Evolutionary conservation across 2,888 invertebrate species (phyloP).

Genomic region (Ormyrus nitidulus): DNA sequence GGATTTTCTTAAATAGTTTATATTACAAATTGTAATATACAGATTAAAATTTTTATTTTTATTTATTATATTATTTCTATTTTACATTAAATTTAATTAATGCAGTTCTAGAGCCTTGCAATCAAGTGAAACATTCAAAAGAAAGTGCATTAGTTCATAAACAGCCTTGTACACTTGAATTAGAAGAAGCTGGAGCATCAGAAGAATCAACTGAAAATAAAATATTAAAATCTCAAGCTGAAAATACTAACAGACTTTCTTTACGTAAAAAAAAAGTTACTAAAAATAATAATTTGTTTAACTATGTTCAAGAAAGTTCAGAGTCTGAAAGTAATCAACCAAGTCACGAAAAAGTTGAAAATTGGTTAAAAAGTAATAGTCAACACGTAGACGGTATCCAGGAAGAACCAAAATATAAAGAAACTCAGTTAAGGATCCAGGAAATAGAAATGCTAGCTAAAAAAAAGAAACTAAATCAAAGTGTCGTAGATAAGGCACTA

Average conservation of each 20-base stretch:
- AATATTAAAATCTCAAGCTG: conserved; percentile 11
- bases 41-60: neutral
- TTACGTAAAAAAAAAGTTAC: conserved; percentile 1
- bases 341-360: conserved; percentile 48
- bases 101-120: conserved; percentile 24
- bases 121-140: conserved; percentile 40
- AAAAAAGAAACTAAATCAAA: conserved; percentile 38
- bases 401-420: conserved; percentile 32
- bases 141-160: conserved; percentile 21
- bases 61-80: neutral
- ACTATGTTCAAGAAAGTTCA: conserved; percentile 23
- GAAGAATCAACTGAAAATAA: neutral
- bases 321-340: conserved; percentile 11
- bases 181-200: conserved; percentile 10
- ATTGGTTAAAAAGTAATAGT: conserved; percentile 41
- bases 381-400: neutral
- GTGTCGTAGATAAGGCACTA: conserved; percentile 8
- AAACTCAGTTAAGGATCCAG: conserved; percentile 20
- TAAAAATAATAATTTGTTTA: conserved; percentile 36
- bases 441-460: conserved; percentile 35
- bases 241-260: neutral
- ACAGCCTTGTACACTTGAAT: conserved; percentile 5
- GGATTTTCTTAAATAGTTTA: no score
- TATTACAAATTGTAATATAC: neutral
- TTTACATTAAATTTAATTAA: conserved; percentile 14